A percentile compares a stretch with the other conserved stretches of the same genome.
Conservation (phyloP, 2,888 invertebrate species). For the Drosophila stalkeri region DNA sequence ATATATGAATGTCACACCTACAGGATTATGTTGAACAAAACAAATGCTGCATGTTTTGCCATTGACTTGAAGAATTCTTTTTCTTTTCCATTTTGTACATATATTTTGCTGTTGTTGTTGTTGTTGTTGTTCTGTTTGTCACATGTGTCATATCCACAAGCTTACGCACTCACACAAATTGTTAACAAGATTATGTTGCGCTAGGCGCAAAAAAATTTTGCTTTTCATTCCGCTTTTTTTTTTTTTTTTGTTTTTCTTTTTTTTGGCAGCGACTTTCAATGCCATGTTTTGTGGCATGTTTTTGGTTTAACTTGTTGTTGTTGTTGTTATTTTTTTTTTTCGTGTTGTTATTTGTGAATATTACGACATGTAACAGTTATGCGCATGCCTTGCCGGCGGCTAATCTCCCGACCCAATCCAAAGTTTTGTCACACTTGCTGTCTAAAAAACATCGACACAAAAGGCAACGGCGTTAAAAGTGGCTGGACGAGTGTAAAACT, state of each 20-base stretch:
- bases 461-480: conserved; percentile 40
- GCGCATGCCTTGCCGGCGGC: conserved; percentile 53
- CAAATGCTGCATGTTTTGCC: conserved; percentile 57
- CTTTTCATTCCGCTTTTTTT: conserved; percentile 45
- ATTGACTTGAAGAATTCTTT: conserved; percentile 67
- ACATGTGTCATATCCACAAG: conserved; percentile 68
- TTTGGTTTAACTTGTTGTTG: conserved; percentile 23
- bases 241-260: conserved; percentile 29
- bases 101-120: conserved; percentile 6
- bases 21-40: conserved; percentile 70
- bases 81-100: conserved; percentile 22
- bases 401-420: conserved; percentile 14
- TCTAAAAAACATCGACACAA: conserved; percentile 42
- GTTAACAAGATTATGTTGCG: conserved; percentile 76
- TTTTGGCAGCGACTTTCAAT: conserved; percentile 69
- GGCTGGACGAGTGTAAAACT: conserved; percentile 44
- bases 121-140: conserved; percentile 34
- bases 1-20: conserved; percentile 76
- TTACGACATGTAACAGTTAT: conserved; percentile 72
- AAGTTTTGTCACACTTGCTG: conserved; percentile 47
- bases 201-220: conserved; percentile 45
- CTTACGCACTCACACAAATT: conserved; percentile 57
- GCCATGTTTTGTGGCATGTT: conserved; percentile 71
- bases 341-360: conserved; percentile 65
- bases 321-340: not conserved